phyloP scores from a whole-genome alignment of 2,113 vertebrate genomes.

The Oncorhynchus kisutch region DNA sequence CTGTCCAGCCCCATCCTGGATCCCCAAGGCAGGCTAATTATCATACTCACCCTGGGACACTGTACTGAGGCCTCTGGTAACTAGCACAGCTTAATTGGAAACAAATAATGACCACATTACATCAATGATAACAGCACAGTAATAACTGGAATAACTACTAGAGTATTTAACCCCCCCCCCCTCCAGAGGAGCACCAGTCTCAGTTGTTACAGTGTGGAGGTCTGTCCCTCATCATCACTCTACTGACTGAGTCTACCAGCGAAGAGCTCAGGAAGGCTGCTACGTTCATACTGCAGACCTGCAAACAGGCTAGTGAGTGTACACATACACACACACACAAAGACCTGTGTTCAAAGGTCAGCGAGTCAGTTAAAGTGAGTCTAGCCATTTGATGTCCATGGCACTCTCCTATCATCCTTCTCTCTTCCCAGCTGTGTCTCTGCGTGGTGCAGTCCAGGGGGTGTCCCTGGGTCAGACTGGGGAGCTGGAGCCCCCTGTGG shows the following conservation, averaged over 20 bases:
- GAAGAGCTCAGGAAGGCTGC: conserved; percentile 86
- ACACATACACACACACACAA: conserved; percentile 64
- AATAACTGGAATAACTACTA: conserved; percentile 61
- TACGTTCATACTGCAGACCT: conserved; percentile 90
- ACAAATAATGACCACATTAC: background rate
- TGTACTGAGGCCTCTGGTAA: conserved; percentile 88
- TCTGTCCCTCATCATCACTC: conserved; percentile 84
- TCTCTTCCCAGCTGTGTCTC: conserved; percentile 35
- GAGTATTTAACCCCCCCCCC: conserved; percentile 75
- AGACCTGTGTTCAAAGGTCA: background rate
- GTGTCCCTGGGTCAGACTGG: background rate
- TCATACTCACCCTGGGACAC: conserved; percentile 84
- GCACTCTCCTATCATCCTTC: no score
- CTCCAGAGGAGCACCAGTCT: conserved; percentile 83
- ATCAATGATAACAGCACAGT: conserved; percentile 26
- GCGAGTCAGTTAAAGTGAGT: no score
- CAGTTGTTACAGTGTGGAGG: conserved; percentile 86
- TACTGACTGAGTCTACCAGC: conserved; percentile 81
- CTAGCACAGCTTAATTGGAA: conserved; percentile 65
- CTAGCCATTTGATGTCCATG: background rate
- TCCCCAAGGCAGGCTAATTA: conserved; percentile 76
- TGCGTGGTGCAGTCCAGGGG: conserved; percentile 12
- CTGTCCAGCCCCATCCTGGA: conserved; percentile 75
- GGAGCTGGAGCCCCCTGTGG: conserved; percentile 1
- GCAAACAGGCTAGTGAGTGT: conserved; percentile 88